These are phyloP conservation scores for Lycophotia porphyrea DNA, from an alignment of 2,888 invertebrate genomes.

Conservation along the genomic window DNA sequence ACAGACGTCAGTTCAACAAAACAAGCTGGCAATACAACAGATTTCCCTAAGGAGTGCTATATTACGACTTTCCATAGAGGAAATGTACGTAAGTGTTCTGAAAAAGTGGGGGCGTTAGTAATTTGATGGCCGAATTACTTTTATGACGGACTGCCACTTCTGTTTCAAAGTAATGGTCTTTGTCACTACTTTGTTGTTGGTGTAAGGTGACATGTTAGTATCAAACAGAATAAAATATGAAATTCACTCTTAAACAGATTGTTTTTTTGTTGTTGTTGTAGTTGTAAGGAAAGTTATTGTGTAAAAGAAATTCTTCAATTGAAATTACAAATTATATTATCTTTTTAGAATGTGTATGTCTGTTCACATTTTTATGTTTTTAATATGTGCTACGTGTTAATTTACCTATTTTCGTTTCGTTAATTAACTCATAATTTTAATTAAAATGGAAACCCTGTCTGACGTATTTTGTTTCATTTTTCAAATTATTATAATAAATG, in stretches of 20 bases:
- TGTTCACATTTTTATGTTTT: not conserved
- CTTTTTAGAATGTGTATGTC: not conserved
- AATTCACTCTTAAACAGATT: not conserved
- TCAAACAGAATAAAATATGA: not conserved
- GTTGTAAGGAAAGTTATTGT: not conserved
- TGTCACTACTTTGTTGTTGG: slow-evolving; percentile 40
- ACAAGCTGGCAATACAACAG: slow-evolving; percentile 85
- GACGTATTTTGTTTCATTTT: not conserved
- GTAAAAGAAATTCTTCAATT: not conserved
- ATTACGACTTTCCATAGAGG: slow-evolving; percentile 82
- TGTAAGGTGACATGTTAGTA: slow-evolving; percentile 21
- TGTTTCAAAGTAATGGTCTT: slow-evolving; percentile 38
- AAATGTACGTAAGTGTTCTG: slow-evolving; percentile 72
- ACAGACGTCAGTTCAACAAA: slow-evolving; percentile 82
- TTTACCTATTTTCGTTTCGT: slow-evolving; percentile 10
- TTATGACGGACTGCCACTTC: slow-evolving; percentile 58
- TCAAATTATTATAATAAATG: not conserved
- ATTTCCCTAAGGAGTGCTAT: slow-evolving; percentile 85
- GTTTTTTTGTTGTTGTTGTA: not conserved
- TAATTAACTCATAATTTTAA: slow-evolving; percentile 24
- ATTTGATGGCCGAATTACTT: slow-evolving; percentile 68
- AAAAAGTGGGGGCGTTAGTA: slow-evolving; percentile 67
- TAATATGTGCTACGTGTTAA: not conserved
- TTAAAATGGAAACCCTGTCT: not conserved
- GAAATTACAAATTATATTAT: not conserved